A percentile compares a stretch with the other conserved stretches of the same genome.
These are phyloP conservation scores for Ursus arctos DNA, from an alignment of 2,113 vertebrate species.

Conservation along the genomic window DNA sequence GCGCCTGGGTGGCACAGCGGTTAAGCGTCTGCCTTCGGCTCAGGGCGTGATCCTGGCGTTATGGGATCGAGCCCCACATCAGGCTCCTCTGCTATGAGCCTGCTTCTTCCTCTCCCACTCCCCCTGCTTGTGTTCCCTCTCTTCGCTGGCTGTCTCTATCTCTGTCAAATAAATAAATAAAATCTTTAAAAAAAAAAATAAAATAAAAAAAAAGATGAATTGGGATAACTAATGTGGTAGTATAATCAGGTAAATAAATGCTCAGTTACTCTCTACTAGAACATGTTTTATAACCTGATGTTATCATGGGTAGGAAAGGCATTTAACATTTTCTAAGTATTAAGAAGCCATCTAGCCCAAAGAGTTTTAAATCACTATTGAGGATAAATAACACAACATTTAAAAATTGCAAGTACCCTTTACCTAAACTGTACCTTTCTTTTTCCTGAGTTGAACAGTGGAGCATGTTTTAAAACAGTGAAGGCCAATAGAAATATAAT, in stretches of 20 bases:
- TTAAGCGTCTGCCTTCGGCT: too few species aligned
- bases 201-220: neutral
- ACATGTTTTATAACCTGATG: neutral
- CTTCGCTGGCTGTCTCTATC: too few species aligned
- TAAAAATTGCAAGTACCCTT: conserved; percentile 15
- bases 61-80: too few species aligned
- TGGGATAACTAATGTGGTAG: neutral
- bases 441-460: conserved; percentile 12
- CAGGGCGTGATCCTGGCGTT: too few species aligned
- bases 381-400: neutral
- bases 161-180: too few species aligned
- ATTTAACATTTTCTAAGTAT: conserved; percentile 54
- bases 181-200: too few species aligned
- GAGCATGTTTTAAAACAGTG: neutral
- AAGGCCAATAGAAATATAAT: conserved; percentile 8
- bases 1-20: too few species aligned
- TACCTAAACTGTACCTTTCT: conserved; percentile 12
- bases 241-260: conserved; percentile 5
- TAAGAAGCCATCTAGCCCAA: neutral
- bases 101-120: too few species aligned
- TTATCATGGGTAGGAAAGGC: neutral
- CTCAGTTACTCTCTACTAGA: neutral
- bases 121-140: too few species aligned
- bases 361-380: neutral
- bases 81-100: too few species aligned